These are phyloP conservation scores for Artibeus lituratus DNA, from an alignment of 2,797 vertebrate species.

Conservation along the genomic window DNA sequence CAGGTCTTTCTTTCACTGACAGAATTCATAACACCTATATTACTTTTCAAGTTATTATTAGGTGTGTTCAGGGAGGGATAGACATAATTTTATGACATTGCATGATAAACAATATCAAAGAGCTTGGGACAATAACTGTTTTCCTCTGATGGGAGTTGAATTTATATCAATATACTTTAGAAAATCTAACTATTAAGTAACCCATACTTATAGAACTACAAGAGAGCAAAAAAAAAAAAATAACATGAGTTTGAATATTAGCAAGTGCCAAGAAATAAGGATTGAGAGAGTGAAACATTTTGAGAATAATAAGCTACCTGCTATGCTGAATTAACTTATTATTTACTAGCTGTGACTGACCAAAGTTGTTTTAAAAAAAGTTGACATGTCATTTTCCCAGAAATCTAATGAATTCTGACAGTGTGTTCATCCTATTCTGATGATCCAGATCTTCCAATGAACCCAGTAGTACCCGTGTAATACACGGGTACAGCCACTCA, in stretches of 20 bases:
- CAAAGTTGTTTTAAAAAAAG: not conserved
- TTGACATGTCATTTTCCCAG: not conserved
- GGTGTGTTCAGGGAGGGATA: not conserved
- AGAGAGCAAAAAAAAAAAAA: not conserved
- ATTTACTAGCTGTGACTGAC: not conserved
- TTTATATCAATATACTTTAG: not conserved
- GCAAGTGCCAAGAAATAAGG: not conserved
- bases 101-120: not conserved
- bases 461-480: not conserved
- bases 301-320: not conserved
- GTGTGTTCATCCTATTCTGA: not conserved
- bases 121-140: not conserved
- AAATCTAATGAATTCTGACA: not conserved
- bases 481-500: too few species aligned
- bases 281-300: not conserved
- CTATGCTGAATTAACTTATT: not conserved
- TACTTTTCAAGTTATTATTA: not conserved
- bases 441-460: not conserved
- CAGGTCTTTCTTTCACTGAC: not conserved
- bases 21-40: not conserved
- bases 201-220: not conserved
- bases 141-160: not conserved
- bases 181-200: not conserved
- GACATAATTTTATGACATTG: not conserved
- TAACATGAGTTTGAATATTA: not conserved